phyloP scores from a whole-genome alignment of 64 coral and sea anemone species.

The Dendrophyllia cribrosa region DNA sequence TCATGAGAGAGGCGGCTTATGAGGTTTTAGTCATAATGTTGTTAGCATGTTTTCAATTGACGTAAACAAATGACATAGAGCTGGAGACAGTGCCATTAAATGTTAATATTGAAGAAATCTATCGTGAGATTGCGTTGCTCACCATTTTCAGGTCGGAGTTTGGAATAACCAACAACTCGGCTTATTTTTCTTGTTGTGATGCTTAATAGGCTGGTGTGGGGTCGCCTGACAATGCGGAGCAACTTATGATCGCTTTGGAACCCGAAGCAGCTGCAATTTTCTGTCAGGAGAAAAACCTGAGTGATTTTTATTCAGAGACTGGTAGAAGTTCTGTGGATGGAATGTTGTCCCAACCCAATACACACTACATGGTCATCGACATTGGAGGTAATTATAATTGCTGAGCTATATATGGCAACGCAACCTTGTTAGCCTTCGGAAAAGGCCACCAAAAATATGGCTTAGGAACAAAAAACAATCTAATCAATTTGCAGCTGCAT shows the following conservation, averaged over 20 bases:
- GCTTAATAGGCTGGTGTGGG: not conserved
- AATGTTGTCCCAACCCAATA: not conserved
- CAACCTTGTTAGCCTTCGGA: no score
- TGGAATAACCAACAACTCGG: no score
- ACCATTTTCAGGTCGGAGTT: no score
- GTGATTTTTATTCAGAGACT: not conserved
- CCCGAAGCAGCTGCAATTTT: not conserved
- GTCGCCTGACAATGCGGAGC: not conserved
- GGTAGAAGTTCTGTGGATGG: not conserved
- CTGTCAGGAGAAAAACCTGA: not conserved
- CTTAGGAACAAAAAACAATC: no score
- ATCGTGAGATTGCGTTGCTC: no score
- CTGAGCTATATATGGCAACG: no score
- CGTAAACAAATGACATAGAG: no score
- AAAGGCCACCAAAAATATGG: no score
- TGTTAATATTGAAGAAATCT: no score
- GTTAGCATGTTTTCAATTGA: no score
- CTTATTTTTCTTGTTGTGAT: not conserved
- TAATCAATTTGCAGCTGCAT: no score
- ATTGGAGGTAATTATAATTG: not conserved
- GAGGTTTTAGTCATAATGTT: not conserved
- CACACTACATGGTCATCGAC: not conserved
- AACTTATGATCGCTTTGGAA: not conserved
- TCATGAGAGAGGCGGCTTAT: constrained; percentile 61
- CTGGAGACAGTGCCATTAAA: no score